Base-by-base conservation (phyloP, 2,797 vertebrate species). In the Lepidocolaptes lacrymiger region DNA sequence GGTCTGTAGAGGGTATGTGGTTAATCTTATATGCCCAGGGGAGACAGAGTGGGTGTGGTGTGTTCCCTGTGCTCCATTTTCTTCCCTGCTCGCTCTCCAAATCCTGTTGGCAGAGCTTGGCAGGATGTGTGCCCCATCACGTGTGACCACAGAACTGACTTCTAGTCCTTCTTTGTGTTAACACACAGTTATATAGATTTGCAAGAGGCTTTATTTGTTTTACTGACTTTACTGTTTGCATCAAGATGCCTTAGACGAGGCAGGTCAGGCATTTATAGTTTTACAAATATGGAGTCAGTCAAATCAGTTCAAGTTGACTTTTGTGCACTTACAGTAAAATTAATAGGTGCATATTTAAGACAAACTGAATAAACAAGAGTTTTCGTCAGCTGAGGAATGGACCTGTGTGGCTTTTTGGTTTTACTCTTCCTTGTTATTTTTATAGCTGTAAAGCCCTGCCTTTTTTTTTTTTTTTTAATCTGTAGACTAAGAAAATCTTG, bases 41-140 rank as follows among this genome's bases (percentile, higher is more conserved):
- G 37, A 28, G 43, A 48, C 28, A 15, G 17, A 59, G 41, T 12
- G 37, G 10, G 52, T 74, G 49, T 34, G 44, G 39, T 73, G 2
- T 59, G 12, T 72, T 75, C 51, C 36, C 19, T 61, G 32, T 61
- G 51, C 48, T 71, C 16, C 0, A 0, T 74, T 89, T 81, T 46
- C 44, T 72, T 84, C 61, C 37, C 48, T 83, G 32, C 34, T 78
- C 14, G 0, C 26, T 18, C 8, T 1, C n/a, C 87, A 72, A 68
- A 58, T 87, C 80, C 77, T 72, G 43, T 90, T 90, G 91, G 81
- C 72, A 76, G 51, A 55, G 34, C 30, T 72, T 87, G 94, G 69
- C 85, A 93, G 88, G 76, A 28, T 66, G 55, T 23, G 5, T 76
- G 41, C 49, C 34, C 39, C 19, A 4, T 76, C 80, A 21, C 1